phyloP scores from a whole-genome alignment of 1,140 invertebrate genomes.

The Calliopsis andreniformis region DNA sequence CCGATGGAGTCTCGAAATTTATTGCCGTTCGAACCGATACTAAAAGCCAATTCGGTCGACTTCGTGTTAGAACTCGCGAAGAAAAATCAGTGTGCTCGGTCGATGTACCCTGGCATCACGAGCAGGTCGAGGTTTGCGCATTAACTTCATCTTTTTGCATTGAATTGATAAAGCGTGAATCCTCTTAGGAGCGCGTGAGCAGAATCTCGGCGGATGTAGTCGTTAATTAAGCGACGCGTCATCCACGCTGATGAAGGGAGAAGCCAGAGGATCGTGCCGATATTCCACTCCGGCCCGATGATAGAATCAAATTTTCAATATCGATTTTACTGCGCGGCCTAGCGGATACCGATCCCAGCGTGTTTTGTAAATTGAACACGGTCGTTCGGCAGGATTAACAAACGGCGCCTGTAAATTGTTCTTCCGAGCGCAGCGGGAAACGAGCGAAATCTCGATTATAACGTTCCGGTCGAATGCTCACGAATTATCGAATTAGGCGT shows the following conservation, averaged over 20 bases:
- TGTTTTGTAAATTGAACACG: conserved; percentile 24
- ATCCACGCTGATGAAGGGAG: background rate
- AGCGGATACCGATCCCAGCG: background rate
- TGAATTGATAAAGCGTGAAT: background rate
- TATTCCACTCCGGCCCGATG: background rate
- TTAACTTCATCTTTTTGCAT: background rate
- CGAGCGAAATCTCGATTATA: background rate
- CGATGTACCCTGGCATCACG: no score
- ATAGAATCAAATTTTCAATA: conserved; percentile 12
- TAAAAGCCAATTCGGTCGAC: background rate
- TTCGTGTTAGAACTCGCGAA: background rate
- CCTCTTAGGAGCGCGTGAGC: background rate
- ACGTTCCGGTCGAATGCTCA: background rate
- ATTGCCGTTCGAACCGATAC: background rate
- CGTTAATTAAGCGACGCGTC: background rate
- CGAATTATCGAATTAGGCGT: background rate
- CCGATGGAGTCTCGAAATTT: background rate
- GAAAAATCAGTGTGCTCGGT: background rate
- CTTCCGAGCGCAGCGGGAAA: background rate
- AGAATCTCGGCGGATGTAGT: background rate
- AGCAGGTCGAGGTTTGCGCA: background rate
- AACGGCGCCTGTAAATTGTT: background rate
- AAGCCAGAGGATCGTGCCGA: background rate
- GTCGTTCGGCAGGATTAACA: conserved; percentile 39
- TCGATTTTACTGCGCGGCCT: conserved; percentile 1